Conservation (phyloP, 37 sponge, comb jelly and placozoan genomes). For the Bolinopsis microptera region DNA sequence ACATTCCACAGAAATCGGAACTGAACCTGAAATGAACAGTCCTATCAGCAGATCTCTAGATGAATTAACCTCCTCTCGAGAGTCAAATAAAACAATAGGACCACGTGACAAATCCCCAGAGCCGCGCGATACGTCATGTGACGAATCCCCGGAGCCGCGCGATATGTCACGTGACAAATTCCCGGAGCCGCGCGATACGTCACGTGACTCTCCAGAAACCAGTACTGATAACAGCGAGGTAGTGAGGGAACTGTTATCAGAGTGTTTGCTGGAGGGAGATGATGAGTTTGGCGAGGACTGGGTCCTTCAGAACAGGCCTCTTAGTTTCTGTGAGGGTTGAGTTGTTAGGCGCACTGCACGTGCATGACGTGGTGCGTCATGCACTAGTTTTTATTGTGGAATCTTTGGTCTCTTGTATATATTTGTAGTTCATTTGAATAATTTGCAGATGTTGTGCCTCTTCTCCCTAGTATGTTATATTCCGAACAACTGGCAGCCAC, state of each 20-base stretch:
- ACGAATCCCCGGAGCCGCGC: not conserved
- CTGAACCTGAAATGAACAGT: not conserved
- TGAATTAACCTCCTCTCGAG: not conserved
- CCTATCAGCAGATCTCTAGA: not conserved
- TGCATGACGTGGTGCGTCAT: too few species aligned
- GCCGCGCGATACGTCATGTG: not conserved
- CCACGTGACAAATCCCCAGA: not conserved
- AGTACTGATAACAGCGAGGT: not conserved
- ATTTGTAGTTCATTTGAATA: too few species aligned
- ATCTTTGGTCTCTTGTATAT: too few species aligned
- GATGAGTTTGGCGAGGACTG: slow-evolving; percentile 15
- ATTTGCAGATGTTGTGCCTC: too few species aligned
- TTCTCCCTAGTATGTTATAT: too few species aligned
- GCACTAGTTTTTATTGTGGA: too few species aligned
- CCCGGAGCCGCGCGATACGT: not conserved
- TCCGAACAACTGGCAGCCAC: too few species aligned
- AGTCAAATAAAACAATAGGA: not conserved
- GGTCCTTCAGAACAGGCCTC: slow-evolving; percentile 9
- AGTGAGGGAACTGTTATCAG: not conserved
- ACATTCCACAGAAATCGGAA: not conserved
- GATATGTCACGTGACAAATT: not conserved
- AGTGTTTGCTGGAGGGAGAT: slow-evolving; percentile 5
- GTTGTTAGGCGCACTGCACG: too few species aligned
- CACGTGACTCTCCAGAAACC: not conserved
- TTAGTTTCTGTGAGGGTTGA: not conserved